These are phyloP conservation scores for Lepidochrysops patricia DNA, from an alignment of 2,888 invertebrate genomes.

Conservation along the genomic window DNA sequence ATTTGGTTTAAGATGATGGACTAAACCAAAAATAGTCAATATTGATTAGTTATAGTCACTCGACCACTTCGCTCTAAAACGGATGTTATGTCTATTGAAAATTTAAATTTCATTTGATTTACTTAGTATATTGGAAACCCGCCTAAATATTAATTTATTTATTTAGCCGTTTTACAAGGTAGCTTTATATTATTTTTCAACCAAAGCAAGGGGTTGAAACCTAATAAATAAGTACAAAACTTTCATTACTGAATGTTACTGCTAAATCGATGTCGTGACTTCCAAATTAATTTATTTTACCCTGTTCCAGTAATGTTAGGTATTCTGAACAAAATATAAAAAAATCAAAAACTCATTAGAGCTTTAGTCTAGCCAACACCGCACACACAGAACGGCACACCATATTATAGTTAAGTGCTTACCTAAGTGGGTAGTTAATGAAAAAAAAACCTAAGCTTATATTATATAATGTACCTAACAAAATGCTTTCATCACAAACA, in stretches of 20 bases:
- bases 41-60: too few species aligned
- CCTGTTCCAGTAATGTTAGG: conserved; percentile 2
- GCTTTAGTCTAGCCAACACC: not conserved
- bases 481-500: conserved; percentile 1
- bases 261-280: conserved; percentile 7
- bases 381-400: not conserved
- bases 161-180: too few species aligned
- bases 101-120: not conserved
- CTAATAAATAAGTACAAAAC: not conserved
- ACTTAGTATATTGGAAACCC: too few species aligned
- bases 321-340: not conserved
- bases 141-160: too few species aligned
- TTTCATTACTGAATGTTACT: conserved; percentile 1
- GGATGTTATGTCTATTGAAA: too few species aligned
- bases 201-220: too few species aligned
- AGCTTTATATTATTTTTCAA: too few species aligned
- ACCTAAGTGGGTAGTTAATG: not conserved
- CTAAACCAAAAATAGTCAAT: not conserved
- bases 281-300: not conserved
- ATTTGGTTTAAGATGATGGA: not conserved
- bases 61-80: not conserved
- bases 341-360: not conserved
- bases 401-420: too few species aligned
- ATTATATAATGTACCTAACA: not conserved
- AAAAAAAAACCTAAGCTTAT: not conserved